Conservation (phyloP, 2,113 vertebrate genomes). For the Cervus canadensis region DNA sequence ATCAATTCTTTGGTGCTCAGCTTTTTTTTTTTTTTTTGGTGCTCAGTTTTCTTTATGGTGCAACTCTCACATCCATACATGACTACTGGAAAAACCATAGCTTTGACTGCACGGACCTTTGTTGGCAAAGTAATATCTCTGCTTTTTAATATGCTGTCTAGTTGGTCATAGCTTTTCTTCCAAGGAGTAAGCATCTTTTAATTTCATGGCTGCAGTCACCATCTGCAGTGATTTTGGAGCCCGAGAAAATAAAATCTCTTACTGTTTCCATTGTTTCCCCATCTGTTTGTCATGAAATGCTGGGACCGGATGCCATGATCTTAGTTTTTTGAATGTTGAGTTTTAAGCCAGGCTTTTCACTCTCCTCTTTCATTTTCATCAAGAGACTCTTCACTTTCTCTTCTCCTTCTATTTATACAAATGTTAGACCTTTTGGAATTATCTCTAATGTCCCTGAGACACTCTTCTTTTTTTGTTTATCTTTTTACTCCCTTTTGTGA, state of each 20-base stretch:
- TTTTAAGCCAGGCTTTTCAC: not conserved
- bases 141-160: not conserved
- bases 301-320: not conserved
- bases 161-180: not conserved
- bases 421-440: not conserved
- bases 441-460: not conserved
- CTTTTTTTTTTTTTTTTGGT: not conserved
- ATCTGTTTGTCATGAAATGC: not conserved
- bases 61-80: not conserved
- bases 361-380: not conserved
- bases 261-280: not conserved
- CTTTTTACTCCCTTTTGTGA: not conserved
- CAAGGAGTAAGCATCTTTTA: not conserved
- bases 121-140: not conserved
- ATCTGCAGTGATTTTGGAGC: not conserved
- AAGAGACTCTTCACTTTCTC: not conserved
- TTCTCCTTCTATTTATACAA: not conserved
- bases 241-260: not conserved
- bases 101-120: not conserved
- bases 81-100: not conserved
- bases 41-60: not conserved
- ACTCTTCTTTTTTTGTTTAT: not conserved
- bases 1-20: not conserved
- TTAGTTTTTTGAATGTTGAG: not conserved
- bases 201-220: not conserved